Evolutionary conservation across 2,113 vertebrate species (phyloP), one percentile per base, ranked within the genome.

Genomic region (Zonotrichia leucophrys): DNA sequence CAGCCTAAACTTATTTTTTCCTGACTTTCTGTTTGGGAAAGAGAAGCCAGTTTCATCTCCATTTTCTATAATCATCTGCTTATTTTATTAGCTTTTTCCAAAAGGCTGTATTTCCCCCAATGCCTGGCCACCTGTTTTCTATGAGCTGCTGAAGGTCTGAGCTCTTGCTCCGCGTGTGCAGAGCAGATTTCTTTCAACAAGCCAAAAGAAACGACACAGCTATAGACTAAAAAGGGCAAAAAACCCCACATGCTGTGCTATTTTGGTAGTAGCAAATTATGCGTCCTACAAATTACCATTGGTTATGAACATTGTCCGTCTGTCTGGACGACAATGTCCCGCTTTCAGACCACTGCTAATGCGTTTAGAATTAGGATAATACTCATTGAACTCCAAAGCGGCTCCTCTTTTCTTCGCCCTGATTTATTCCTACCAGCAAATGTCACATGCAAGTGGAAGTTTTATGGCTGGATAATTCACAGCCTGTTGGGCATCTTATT

Each of bases 191-290:
- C 90, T 91, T 90, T 80, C 44, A 2, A 52, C 67, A 44, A 69
- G 76, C 88, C 69, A 56, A 88, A 95, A 88, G 89, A 92, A 91
- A 95, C 19, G 53, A 33, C 56, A 42, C 6, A 53, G 44, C 58
- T 59, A 37, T 80, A 88, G 91, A 94, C 83, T 79, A 83, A 77
- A 93, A 80, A 92, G 89, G 81, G 74, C 35, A 88, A 49, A 91
- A 81, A 87, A 63, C 7, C 47, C 74, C 95, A 81, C 82, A 76
- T 55, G 42, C 46, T 83, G 69, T 90, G 89, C 87, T 97, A 82
- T 95, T 96, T 97, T 89, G 68, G 90, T 94, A 91, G 79, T 7
- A 95, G 87, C 66, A 94, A 80, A 89, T 94, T 85, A 87, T 39
- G 76, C 14, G 15, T 88, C 92, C 88, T 95, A 87, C 92, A 97